Evolutionary conservation across 2,888 invertebrate species (phyloP).

Genomic region (Crematogaster levior): DNA sequence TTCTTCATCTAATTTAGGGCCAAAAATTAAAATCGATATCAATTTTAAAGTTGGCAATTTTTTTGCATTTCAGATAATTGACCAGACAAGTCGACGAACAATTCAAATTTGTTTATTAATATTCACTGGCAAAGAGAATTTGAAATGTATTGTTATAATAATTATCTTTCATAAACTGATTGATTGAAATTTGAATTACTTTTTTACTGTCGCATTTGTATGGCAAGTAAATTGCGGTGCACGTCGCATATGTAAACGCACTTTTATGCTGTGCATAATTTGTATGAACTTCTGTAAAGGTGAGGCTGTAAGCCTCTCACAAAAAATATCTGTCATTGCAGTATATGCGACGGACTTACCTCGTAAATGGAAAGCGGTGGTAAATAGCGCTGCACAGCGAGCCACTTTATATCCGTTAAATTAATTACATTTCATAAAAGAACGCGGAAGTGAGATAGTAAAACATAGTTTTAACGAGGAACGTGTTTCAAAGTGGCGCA

Average conservation of each 20-base stretch:
- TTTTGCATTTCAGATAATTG: too few species aligned
- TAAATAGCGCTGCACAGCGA: background rate
- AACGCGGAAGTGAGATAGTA: background rate
- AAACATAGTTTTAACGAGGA: conserved; percentile 12
- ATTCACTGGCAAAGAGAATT: too few species aligned
- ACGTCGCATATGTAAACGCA: background rate
- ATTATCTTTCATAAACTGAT: background rate
- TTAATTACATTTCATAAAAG: conserved; percentile 37
- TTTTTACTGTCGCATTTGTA: background rate
- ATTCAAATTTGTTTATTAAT: too few species aligned
- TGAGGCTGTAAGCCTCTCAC: background rate
- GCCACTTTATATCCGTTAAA: conserved; percentile 29
- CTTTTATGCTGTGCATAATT: background rate
- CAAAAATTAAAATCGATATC: too few species aligned
- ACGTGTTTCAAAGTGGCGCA: background rate
- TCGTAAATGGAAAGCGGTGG: conserved; percentile 1
- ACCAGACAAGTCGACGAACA: too few species aligned
- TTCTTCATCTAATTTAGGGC: too few species aligned
- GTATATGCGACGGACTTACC: background rate
- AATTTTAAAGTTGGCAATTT: too few species aligned
- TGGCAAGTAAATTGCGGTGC: too few species aligned
- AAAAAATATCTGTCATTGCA: background rate
- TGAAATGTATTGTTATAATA: too few species aligned
- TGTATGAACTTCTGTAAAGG: background rate
- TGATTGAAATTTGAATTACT: background rate